Evolutionary conservation across 2,797 vertebrate species (phyloP).

Genomic region (Emys orbicularis): DNA sequence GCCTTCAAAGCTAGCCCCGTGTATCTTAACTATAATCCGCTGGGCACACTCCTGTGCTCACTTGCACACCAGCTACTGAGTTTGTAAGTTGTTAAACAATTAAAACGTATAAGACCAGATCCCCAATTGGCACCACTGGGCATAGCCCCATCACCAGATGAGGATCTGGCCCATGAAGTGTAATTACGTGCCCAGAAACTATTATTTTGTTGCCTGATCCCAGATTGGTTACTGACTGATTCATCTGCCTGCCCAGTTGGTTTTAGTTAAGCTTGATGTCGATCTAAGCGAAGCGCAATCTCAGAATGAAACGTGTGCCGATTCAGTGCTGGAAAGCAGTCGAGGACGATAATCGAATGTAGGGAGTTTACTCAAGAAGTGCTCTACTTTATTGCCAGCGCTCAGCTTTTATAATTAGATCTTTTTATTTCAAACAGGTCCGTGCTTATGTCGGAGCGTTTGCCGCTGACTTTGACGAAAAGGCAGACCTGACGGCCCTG

Average conservation of each 20-base stretch:
- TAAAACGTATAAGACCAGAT: neutral
- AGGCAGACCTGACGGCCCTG: slow-evolving; percentile 79
- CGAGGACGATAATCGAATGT: neutral
- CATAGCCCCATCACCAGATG: neutral
- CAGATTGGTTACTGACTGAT: neutral
- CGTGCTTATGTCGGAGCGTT: slow-evolving; percentile 81
- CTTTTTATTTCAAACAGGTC: slow-evolving; percentile 67
- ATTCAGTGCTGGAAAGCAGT: rapidly evolving
- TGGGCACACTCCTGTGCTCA: neutral
- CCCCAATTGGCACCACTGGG: neutral
- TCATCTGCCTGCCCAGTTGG: neutral
- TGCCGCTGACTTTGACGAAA: slow-evolving; percentile 46
- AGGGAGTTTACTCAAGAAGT: neutral
- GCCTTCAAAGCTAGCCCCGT: neutral
- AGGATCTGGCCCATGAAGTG: neutral
- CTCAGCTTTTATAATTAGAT: neutral
- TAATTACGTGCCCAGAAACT: neutral
- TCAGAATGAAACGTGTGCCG: rapidly evolving
- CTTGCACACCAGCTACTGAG: neutral
- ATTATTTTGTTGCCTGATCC: neutral
- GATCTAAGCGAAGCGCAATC: neutral
- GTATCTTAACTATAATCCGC: no score
- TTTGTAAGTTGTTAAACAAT: neutral
- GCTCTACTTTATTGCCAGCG: neutral
- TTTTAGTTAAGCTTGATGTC: neutral